Conservation (phyloP, 2,888 invertebrate species). For the Coleophora flavipennella region DNA sequence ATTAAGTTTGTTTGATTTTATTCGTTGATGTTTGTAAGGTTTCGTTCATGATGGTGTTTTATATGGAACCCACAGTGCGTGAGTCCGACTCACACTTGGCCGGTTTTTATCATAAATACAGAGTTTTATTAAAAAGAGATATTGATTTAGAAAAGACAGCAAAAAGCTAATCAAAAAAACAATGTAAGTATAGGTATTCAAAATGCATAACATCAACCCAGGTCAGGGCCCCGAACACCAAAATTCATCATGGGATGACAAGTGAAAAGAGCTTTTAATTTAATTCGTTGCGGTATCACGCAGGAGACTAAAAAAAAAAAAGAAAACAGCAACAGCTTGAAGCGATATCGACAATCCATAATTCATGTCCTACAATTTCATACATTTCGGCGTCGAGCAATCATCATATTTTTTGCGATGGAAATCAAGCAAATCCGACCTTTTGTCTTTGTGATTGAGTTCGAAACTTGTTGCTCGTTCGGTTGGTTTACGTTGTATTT, state of each 20-base stretch:
- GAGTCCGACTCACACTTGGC: no score
- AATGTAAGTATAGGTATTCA: no score
- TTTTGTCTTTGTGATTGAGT: constrained; percentile 33
- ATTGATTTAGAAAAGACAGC: no score
- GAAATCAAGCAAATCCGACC: constrained; percentile 32
- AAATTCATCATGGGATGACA: constrained; percentile 70
- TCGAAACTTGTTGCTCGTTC: constrained; percentile 23
- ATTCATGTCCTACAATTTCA: constrained; percentile 73
- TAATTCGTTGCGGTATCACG: constrained; percentile 71
- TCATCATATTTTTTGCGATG: constrained; percentile 30
- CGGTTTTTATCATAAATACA: no score
- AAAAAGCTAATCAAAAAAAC: no score
- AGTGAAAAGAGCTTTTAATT: constrained; percentile 73
- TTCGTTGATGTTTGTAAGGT: no score
- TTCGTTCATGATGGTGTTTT: no score
- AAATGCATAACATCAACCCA: no score
- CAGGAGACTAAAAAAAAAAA: constrained; percentile 59
- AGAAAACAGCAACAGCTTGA: constrained; percentile 71
- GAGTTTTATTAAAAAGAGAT: no score
- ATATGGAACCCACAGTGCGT: no score
- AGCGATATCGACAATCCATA: constrained; percentile 73
- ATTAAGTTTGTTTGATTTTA: no score
- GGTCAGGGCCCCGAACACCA: constrained; percentile 49
- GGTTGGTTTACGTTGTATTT: constrained; percentile 31
- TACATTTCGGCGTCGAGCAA: constrained; percentile 43